phyloP scores from a whole-genome alignment of 1,140 invertebrate species.

The Pseudomyrmex gracilis region DNA sequence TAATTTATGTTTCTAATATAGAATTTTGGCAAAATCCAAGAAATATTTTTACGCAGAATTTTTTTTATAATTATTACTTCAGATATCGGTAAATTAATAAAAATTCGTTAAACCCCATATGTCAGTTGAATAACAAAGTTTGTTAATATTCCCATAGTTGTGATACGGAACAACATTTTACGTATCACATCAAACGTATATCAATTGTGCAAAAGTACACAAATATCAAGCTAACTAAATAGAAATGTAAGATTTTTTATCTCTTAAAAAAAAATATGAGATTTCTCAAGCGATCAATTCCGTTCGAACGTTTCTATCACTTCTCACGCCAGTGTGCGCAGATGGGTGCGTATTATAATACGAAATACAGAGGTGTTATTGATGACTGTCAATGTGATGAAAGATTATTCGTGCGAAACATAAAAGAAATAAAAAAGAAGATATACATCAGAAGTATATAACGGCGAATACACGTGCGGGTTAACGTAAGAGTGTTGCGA shows the following conservation, averaged over 20 bases:
- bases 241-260: background rate
- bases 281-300: slow-evolving; percentile 15
- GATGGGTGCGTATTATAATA: background rate
- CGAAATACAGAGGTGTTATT: slow-evolving; percentile 7
- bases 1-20: slow-evolving; percentile 5
- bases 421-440: slow-evolving; percentile 40
- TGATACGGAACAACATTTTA: no score
- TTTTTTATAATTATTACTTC: background rate
- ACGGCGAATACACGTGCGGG: slow-evolving; percentile 30
- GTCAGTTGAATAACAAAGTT: no score
- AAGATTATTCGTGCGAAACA: slow-evolving; percentile 16
- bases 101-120: background rate
- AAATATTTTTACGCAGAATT: background rate
- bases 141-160: no score
- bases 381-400: slow-evolving; percentile 13
- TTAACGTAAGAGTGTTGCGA: slow-evolving; percentile 21
- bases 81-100: background rate
- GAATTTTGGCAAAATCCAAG: background rate
- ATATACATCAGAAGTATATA: slow-evolving; percentile 25
- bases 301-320: background rate
- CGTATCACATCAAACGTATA: no score
- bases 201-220: background rate
- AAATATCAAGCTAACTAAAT: background rate
- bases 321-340: slow-evolving; percentile 34
- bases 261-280: background rate